These are phyloP conservation scores for Sturnira hondurensis DNA, from an alignment of 2,113 vertebrate species.

Conservation along the genomic window DNA sequence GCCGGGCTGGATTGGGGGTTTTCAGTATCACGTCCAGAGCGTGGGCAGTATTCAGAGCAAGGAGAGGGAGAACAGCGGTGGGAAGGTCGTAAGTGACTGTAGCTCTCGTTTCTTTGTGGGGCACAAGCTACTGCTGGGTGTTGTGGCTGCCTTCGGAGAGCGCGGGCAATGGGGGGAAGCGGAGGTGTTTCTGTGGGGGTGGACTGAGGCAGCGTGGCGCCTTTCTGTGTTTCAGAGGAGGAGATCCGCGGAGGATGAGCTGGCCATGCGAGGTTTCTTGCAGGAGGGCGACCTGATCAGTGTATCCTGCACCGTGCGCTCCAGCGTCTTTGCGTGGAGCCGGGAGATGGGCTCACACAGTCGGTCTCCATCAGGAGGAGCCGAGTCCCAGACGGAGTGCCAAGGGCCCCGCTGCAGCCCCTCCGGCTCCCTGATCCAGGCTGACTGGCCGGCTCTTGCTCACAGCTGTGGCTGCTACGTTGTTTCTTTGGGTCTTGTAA, in stretches of 20 bases:
- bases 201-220: neutral
- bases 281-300: slow-evolving; percentile 98
- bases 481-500: neutral
- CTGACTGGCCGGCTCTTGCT: neutral
- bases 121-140: neutral
- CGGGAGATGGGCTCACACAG: neutral
- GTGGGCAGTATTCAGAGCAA: neutral
- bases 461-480: neutral
- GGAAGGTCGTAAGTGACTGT: neutral
- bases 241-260: slow-evolving; percentile 94
- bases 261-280: slow-evolving; percentile 96
- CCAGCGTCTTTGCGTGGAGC: fast-evolving
- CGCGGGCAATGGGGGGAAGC: neutral
- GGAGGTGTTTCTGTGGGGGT: neutral
- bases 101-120: neutral
- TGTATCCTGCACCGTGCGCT: slow-evolving; percentile 82
- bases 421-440: neutral
- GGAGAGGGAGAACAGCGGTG: neutral
- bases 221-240: slow-evolving; percentile 86
- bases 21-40: neutral
- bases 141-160: neutral
- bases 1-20: neutral
- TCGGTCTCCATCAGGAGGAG: neutral
- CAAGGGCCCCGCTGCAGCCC: neutral
- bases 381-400: neutral